A percentile compares a stretch with the other conserved stretches of the same genome.
These are phyloP conservation scores for Enteromius viviparus DNA, from an alignment of 2,797 vertebrate genomes.

Conservation along the genomic window DNA sequence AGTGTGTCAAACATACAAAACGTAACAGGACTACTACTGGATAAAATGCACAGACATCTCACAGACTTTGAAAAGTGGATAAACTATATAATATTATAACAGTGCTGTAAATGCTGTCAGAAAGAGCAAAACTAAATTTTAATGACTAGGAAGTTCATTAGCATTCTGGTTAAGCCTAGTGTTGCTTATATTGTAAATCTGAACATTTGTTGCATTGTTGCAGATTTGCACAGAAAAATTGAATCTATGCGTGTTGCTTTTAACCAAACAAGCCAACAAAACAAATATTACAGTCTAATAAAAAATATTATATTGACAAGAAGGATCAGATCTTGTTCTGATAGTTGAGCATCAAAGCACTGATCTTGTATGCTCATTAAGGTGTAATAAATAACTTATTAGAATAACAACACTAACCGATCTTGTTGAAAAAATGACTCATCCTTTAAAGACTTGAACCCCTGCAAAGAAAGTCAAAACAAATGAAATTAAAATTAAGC, in stretches of 20 bases:
- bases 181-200: background rate
- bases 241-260: background rate
- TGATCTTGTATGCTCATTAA: conserved; percentile 1
- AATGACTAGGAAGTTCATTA: background rate
- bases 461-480: conserved; percentile 11
- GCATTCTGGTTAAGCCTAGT: background rate
- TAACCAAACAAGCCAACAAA: background rate
- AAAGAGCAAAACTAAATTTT: background rate
- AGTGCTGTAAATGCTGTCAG: background rate
- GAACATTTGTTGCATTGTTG: background rate
- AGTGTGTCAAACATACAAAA: background rate
- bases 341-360: background rate
- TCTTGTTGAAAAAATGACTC: background rate
- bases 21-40: background rate
- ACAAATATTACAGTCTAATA: background rate
- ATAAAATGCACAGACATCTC: background rate
- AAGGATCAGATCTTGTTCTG: background rate
- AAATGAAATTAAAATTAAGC: background rate
- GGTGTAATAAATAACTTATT: background rate
- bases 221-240: background rate
- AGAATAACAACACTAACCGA: background rate
- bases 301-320: background rate
- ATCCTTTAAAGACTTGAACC: background rate
- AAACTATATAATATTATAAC: conserved; percentile 1
- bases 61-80: background rate